Evolutionary conservation across 2,797 vertebrate genomes (phyloP).

Genomic region (Parotocinclus haroldoi): DNA sequence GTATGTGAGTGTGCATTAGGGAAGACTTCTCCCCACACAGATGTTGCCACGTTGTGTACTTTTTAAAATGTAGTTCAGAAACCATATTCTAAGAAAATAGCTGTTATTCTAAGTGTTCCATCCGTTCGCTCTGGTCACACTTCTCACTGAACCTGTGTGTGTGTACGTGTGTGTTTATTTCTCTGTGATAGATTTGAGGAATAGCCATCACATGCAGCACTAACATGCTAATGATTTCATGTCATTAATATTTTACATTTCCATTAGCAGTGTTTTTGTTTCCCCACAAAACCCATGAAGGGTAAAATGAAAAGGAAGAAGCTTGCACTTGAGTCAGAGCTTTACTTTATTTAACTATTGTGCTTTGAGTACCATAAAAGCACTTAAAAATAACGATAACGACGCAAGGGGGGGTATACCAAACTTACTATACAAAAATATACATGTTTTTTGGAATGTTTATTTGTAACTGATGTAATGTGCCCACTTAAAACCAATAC

Average conservation of each 20-base stretch:
- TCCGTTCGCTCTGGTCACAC: slow-evolving; percentile 8
- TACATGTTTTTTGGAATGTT: too few relatives aligned
- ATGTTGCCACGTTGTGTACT: slow-evolving; percentile 1
- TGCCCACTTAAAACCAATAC: too few relatives aligned
- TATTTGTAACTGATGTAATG: too few relatives aligned
- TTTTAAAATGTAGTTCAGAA: slow-evolving; percentile 1
- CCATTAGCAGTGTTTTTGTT: slow-evolving; percentile 12
- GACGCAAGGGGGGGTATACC: too few relatives aligned
- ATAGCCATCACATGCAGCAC: neutral
- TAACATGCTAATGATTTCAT: neutral
- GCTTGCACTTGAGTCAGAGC: too few relatives aligned
- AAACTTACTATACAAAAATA: too few relatives aligned
- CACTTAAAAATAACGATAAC: too few relatives aligned
- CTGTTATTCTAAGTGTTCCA: slow-evolving; percentile 23
- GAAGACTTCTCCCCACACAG: neutral
- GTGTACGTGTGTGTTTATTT: slow-evolving; percentile 6
- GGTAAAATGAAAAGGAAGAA: too few relatives aligned
- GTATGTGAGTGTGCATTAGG: slow-evolving; percentile 10
- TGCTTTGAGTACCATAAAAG: too few relatives aligned
- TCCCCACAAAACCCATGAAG: too few relatives aligned
- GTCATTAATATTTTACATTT: slow-evolving; percentile 14
- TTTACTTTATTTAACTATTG: too few relatives aligned
- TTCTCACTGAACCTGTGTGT: neutral
- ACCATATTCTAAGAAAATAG: slow-evolving; percentile 14
- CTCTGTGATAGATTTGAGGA: slow-evolving; percentile 6